Base-by-base conservation (phyloP, 2,888 invertebrate genomes). In the Formica aserva region DNA sequence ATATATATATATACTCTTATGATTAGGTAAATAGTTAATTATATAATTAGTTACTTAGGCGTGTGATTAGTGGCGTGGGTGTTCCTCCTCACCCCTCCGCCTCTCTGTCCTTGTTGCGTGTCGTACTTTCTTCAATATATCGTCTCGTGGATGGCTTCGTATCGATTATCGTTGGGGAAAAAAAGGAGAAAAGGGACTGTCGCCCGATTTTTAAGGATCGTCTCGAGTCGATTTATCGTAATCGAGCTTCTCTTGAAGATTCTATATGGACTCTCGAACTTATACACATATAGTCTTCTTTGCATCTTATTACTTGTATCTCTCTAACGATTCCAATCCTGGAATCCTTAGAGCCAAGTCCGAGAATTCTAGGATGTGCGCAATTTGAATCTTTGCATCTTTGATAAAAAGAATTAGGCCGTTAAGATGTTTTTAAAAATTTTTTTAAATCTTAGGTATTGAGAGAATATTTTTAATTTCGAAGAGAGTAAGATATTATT, bases 81-180 rank as follows among this genome's bases (percentile, higher is more conserved):
- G 81, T 72, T 74, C 45, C 32, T 71, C 26, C 32, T 67, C 38
- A 41, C 66, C 60, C 38, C 52, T 63, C 69, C 45, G 63, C 78
- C 48, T 45, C 75, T 55, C 48, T n/a, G 48, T 82, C 60, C 66
- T 63, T 83, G 76, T 65, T 65, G 45, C 85, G 83, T 69, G 83
- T 72, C 74, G 52, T 87, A 85, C 85, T 83, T 86, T 87, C 67
- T 86, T 85, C 87, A 76, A 90, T 89, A 78, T 90, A 91, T 90
- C 86, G 87, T 86, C 88, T 86, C 87, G 83, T 93, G 93, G 93
- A 93, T 93, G 93, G 93, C 93, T 92, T 90, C 92, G 91, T 89
- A 87, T 91, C 90, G 91, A 91, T 91, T 88, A 90, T 91, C 88
- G 87, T 88, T 65, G 45, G 22, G 45, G 32, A 45, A 55, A 80